Percentiles rank a stretch among this genome's conserved stretches.
phyloP scores from a whole-genome alignment of 2,888 invertebrate genomes.

The Hymenopus coronatus region DNA sequence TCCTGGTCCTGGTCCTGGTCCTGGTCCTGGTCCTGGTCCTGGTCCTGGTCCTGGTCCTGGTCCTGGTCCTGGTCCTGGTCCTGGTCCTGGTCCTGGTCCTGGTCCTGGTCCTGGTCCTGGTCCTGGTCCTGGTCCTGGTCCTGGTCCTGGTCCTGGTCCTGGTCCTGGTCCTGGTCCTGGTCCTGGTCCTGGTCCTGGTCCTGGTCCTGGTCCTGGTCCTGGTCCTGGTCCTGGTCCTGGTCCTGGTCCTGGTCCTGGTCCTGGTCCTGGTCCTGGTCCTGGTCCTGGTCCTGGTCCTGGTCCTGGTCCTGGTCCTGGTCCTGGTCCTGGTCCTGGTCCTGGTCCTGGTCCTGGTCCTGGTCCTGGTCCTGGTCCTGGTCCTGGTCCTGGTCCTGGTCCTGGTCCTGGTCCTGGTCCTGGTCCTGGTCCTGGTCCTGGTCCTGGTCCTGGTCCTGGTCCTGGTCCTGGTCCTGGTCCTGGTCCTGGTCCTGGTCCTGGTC shows the following conservation, averaged over 20 bases:
- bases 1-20: conserved; percentile 8
- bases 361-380: conserved; percentile 6
- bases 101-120: conserved; percentile 8
- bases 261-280: conserved; percentile 10
- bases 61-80: conserved; percentile 7
- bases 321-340: conserved; percentile 4
- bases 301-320: conserved; percentile 4
- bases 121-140: conserved; percentile 8
- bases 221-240: conserved; percentile 7
- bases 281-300: conserved; percentile 7
- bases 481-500: neutral
- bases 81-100: conserved; percentile 8
- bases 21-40: conserved; percentile 8
- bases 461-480: neutral
- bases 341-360: conserved; percentile 4
- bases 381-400: neutral
- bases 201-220: conserved; percentile 8
- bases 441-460: conserved; percentile 4
- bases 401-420: conserved; percentile 10
- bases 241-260: conserved; percentile 7
- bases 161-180: conserved; percentile 8
- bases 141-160: conserved; percentile 8
- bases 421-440: neutral
- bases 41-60: conserved; percentile 7
- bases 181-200: conserved; percentile 8